Conservation (phyloP, 2,797 vertebrate genomes). For the Enteromius afrohamiltoni region DNA sequence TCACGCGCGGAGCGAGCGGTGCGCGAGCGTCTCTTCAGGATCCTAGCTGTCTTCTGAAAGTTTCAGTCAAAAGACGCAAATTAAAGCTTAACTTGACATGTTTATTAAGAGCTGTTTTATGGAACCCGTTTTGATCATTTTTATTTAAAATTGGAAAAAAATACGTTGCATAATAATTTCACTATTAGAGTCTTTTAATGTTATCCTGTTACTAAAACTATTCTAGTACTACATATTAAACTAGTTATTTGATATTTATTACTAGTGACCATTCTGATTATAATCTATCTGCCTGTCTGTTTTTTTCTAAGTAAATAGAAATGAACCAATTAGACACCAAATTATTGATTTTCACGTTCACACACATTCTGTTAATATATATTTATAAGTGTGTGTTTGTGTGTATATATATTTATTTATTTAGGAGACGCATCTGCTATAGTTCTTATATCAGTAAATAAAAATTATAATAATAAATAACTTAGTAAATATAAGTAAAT, state of each 20-base stretch:
- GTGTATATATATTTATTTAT: not conserved
- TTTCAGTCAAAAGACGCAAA: not conserved
- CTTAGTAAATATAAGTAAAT: not conserved
- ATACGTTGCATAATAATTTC: not conserved
- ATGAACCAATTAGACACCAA: not conserved
- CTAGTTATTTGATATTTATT: not conserved
- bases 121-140: not conserved
- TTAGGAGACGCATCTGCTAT: no score
- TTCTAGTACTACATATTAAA: not conserved
- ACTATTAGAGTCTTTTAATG: not conserved
- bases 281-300: no score
- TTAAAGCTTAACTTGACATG: not conserved
- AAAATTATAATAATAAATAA: not conserved
- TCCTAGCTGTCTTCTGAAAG: not conserved
- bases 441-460: not conserved
- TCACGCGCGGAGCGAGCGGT: not conserved
- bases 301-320: not conserved
- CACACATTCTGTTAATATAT: not conserved
- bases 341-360: not conserved
- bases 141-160: no score
- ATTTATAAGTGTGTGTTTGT: no score
- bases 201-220: not conserved
- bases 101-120: not conserved
- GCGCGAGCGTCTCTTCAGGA: slow-evolving; percentile 4
- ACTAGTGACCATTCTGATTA: not conserved